phyloP scores from a whole-genome alignment of 2,888 invertebrate genomes.

The Orthosia incerta region DNA sequence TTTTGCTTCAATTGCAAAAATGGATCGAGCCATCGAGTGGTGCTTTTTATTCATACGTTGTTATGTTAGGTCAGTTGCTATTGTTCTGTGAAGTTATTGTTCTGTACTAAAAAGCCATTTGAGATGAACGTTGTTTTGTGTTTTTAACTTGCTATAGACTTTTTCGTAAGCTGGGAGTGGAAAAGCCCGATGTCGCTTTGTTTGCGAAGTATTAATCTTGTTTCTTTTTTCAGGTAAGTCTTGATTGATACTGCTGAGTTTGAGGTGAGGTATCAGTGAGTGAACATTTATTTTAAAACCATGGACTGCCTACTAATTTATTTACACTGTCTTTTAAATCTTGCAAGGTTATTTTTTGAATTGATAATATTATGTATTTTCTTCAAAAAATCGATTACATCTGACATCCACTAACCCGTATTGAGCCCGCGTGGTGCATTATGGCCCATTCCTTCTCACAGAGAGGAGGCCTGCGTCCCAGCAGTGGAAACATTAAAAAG shows the following conservation, averaged over 20 bases:
- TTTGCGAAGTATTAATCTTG: conserved; percentile 47
- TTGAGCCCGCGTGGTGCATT: no score
- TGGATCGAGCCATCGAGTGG: conserved; percentile 47
- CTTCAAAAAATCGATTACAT: no score
- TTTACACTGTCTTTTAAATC: neutral
- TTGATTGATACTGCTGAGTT: conserved; percentile 8
- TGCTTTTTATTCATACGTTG: conserved; percentile 59
- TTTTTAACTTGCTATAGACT: conserved; percentile 59
- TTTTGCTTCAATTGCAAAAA: conserved; percentile 70
- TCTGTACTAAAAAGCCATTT: conserved; percentile 68
- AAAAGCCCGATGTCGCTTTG: conserved; percentile 29
- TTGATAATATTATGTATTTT: no score
- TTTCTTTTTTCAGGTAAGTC: conserved; percentile 69
- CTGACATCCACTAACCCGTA: no score
- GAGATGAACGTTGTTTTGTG: conserved; percentile 65
- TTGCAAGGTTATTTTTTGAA: no score
- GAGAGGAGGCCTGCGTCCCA: no score
- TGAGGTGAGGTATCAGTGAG: conserved; percentile 25
- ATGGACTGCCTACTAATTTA: neutral
- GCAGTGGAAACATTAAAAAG: no score
- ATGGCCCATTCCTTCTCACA: no score
- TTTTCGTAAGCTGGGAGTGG: conserved; percentile 36
- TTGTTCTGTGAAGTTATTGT: conserved; percentile 74
- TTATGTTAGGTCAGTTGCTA: conserved; percentile 64
- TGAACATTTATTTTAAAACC: neutral